Evolutionary conservation across 2,888 invertebrate genomes (phyloP).

Genomic region (Hipparchia sbordonii): DNA sequence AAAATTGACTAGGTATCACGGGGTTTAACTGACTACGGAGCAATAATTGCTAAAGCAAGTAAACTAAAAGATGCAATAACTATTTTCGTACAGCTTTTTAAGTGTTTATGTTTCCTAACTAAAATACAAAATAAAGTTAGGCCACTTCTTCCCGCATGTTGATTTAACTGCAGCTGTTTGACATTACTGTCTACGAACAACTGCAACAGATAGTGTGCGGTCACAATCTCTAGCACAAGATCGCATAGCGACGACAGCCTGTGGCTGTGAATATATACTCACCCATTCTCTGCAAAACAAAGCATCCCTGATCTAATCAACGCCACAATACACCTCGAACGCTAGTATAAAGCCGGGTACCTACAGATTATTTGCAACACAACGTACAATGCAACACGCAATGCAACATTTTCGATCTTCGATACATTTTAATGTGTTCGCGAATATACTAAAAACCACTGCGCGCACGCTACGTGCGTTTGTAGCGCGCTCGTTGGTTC

Average conservation of each 20-base stretch:
- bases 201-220: slow-evolving; percentile 47
- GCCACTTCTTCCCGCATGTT: slow-evolving; percentile 23
- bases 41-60: no score
- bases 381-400: background rate
- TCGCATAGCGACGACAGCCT: slow-evolving; percentile 63
- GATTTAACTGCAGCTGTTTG: slow-evolving; percentile 36
- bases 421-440: background rate
- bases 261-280: slow-evolving; percentile 55
- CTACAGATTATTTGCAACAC: background rate
- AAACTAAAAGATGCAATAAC: no score
- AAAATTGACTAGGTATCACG: no score
- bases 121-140: no score
- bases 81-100: no score
- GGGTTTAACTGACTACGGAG: no score
- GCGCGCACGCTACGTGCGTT: background rate
- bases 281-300: slow-evolving; percentile 70
- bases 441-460: background rate
- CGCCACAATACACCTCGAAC: slow-evolving; percentile 76
- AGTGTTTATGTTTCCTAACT: no score
- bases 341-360: slow-evolving; percentile 42
- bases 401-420: background rate
- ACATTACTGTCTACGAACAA: background rate
- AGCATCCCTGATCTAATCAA: slow-evolving; percentile 78
- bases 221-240: slow-evolving; percentile 53
- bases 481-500: slow-evolving; percentile 33